Evolutionary conservation across 1,140 invertebrate genomes (phyloP).

Genomic region (Psilanteris sp.): DNA sequence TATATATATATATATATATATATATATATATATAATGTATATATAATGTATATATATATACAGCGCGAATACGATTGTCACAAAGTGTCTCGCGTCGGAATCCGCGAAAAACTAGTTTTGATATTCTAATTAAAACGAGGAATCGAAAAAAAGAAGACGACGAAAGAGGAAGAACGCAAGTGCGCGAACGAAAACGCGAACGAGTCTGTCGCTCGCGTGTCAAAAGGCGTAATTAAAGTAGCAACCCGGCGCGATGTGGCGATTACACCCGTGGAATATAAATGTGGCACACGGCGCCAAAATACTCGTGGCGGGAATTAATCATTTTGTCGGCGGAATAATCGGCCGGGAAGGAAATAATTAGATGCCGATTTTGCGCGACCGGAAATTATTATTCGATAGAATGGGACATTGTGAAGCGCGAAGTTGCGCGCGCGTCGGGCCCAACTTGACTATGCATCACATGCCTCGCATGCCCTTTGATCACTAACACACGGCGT

Average conservation of each 20-base stretch:
- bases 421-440: constrained; percentile 41
- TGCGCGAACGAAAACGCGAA: background rate
- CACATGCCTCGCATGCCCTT: constrained; percentile 49
- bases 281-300: constrained; percentile 43
- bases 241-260: background rate
- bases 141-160: background rate
- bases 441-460: constrained; percentile 57
- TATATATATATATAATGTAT: too few relatives aligned
- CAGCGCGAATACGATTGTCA: too few relatives aligned
- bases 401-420: constrained; percentile 52
- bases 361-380: constrained; percentile 59
- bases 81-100: too few relatives aligned
- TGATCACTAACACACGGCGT: constrained; percentile 39
- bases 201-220: background rate
- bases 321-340: constrained; percentile 35
- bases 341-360: constrained; percentile 67
- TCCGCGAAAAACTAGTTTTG: too few relatives aligned
- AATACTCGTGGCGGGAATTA: constrained; percentile 47
- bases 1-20: too few relatives aligned
- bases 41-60: too few relatives aligned
- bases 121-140: too few relatives aligned
- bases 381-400: constrained; percentile 68
- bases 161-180: too few relatives aligned
- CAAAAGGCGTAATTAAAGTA: constrained; percentile 11
- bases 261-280: background rate